These are phyloP conservation scores for Poeciliopsis occidentalis DNA, from an alignment of 2,113 vertebrate genomes.

Conservation along the genomic window DNA sequence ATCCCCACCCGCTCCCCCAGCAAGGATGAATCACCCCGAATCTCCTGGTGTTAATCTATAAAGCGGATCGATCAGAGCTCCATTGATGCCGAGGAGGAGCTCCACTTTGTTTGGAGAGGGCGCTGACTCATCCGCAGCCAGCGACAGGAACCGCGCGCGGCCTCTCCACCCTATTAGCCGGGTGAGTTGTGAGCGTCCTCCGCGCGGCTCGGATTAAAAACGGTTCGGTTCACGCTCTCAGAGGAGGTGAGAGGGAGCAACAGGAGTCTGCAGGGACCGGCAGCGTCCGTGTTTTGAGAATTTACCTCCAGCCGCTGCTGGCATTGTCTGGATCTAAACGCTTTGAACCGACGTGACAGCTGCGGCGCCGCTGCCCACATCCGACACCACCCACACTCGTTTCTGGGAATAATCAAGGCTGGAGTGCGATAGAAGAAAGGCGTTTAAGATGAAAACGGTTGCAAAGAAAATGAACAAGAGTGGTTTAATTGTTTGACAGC, in stretches of 20 bases:
- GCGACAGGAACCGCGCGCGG: neutral
- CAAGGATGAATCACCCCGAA: neutral
- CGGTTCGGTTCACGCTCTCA: conserved; percentile 31
- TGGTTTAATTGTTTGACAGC: neutral
- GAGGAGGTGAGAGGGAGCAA: conserved; percentile 18
- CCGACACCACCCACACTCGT: conserved; percentile 19
- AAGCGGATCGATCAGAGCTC: conserved; percentile 44
- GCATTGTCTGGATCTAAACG: conserved; percentile 29
- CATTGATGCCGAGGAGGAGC: conserved; percentile 45
- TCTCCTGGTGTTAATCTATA: conserved; percentile 44
- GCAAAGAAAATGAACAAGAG: neutral
- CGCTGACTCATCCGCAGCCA: conserved; percentile 55
- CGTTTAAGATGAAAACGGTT: conserved; percentile 2
- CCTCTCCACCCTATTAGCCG: conserved; percentile 56
- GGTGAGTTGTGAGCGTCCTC: conserved; percentile 50
- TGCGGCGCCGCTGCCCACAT: conserved; percentile 29
- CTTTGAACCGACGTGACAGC: conserved; percentile 24
- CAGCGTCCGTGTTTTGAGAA: conserved; percentile 32
- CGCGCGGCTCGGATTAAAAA: conserved; percentile 48
- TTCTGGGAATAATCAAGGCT: conserved; percentile 24
- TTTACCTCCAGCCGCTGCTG: conserved; percentile 30
- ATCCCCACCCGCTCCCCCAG: neutral
- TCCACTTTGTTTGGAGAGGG: conserved; percentile 36
- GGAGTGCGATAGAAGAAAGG: neutral
- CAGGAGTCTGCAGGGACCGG: conserved; percentile 27